Percentiles rank a stretch among this genome's conserved stretches.
phyloP scores from a whole-genome alignment of 2,888 invertebrate species.

The Nemurella pictetii region DNA sequence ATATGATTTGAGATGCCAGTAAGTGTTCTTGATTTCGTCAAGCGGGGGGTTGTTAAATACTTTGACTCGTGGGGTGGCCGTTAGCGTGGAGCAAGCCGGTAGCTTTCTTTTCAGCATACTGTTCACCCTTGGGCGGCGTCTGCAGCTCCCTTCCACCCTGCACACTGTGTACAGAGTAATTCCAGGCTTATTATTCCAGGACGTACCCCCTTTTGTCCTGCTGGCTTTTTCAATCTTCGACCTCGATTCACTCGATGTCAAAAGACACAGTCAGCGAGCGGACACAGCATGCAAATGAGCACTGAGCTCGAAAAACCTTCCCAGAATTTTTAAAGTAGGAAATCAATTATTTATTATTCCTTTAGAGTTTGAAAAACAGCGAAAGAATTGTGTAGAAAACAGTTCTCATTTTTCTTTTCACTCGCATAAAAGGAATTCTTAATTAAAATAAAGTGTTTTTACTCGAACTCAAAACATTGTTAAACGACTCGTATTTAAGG shows the following conservation, averaged over 20 bases:
- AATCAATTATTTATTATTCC: constrained; percentile 29
- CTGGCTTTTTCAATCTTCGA: constrained; percentile 29
- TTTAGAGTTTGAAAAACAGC: constrained; percentile 16
- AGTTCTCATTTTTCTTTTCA: constrained; percentile 1
- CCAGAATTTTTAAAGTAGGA: constrained; percentile 20
- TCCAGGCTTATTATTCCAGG: constrained; percentile 21
- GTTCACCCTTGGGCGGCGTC: background rate
- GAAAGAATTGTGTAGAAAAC: background rate
- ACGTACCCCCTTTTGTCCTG: constrained; percentile 27
- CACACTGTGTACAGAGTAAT: background rate
- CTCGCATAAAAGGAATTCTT: background rate
- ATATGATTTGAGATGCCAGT: too few relatives aligned
- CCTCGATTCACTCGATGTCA: constrained; percentile 25
- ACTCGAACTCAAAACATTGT: too few relatives aligned
- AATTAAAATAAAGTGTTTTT: background rate
- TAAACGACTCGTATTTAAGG: background rate
- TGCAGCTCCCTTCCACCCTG: too few relatives aligned
- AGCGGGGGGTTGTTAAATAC: too few relatives aligned
- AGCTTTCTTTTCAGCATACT: too few relatives aligned
- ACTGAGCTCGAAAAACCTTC: background rate
- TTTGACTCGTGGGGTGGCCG: too few relatives aligned
- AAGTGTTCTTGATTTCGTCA: too few relatives aligned
- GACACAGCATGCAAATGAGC: constrained; percentile 28
- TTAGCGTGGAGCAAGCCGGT: too few relatives aligned
- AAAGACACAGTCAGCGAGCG: constrained; percentile 10